A percentile compares a stretch with the other conserved stretches of the same genome.
These are phyloP conservation scores for Margaritifera margaritifera DNA, from an alignment of 2,888 invertebrate species.

Conservation along the genomic window DNA sequence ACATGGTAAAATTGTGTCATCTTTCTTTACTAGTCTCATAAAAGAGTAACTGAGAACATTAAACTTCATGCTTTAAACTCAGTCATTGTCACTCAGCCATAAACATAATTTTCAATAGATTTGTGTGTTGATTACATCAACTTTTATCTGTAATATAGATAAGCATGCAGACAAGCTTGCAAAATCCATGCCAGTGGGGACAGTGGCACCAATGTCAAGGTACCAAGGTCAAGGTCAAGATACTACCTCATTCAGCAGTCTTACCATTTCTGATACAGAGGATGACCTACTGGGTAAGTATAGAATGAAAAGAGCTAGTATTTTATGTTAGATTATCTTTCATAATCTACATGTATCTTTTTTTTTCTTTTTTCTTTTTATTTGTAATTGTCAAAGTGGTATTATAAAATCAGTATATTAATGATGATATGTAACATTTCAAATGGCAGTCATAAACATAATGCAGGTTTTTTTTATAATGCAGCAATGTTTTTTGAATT, in stretches of 20 bases:
- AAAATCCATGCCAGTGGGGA: constrained; percentile 52
- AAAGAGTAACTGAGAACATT: too few species aligned
- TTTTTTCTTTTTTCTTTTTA: too few species aligned
- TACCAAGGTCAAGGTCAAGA: constrained; percentile 36
- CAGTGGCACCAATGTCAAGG: constrained; percentile 30
- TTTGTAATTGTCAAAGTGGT: too few species aligned
- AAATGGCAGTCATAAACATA: too few species aligned
- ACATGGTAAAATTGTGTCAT: not conserved
- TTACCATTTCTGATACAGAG: constrained; percentile 65
- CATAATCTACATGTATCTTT: too few species aligned
- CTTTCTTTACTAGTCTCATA: not conserved
- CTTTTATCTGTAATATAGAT: constrained; percentile 30
- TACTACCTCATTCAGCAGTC: constrained; percentile 59
- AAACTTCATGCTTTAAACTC: too few species aligned
- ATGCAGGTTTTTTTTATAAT: too few species aligned
- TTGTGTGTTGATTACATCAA: not conserved
- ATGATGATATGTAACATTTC: too few species aligned
- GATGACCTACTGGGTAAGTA: constrained; percentile 64
- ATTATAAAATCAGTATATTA: too few species aligned
- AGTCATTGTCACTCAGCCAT: not conserved
- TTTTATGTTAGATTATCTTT: too few species aligned
- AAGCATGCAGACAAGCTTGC: constrained; percentile 58
- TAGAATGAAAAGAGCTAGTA: too few species aligned
- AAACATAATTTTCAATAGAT: not conserved
- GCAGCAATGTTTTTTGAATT: too few species aligned